phyloP scores from a whole-genome alignment of 64 coral and sea anemone genomes.

The Astreopora myriophthalma region DNA sequence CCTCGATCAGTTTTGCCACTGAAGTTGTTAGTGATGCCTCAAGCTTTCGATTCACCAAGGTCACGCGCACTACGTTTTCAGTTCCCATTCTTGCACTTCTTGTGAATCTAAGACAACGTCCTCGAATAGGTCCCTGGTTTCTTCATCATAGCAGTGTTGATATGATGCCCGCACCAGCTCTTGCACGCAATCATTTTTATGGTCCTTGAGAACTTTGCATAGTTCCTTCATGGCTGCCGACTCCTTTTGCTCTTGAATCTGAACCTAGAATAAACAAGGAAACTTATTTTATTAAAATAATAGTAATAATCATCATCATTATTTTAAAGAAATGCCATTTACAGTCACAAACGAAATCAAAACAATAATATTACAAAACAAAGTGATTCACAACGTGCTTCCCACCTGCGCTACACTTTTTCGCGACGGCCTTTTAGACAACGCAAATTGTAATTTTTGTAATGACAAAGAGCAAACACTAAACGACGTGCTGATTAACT shows the following conservation, averaged over 20 bases:
- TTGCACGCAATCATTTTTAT: slow-evolving; percentile 14
- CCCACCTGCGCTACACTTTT: no score
- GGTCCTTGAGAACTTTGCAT: background rate
- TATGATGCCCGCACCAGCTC: background rate
- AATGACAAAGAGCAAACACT: no score
- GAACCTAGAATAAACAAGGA: background rate
- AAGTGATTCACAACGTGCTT: no score
- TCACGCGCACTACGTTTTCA: background rate
- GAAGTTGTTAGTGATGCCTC: background rate
- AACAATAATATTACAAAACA: no score
- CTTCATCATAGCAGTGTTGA: background rate
- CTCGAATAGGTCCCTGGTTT: background rate
- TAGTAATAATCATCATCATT: no score
- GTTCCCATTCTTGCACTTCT: background rate
- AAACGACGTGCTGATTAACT: no score
- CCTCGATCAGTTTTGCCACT: background rate
- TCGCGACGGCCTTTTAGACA: no score
- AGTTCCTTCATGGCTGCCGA: background rate
- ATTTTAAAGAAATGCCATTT: no score
- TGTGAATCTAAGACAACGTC: background rate
- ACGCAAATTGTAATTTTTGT: no score
- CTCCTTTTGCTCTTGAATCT: background rate
- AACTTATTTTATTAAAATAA: background rate
- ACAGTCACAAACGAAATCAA: no score
- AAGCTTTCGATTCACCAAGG: background rate